These are phyloP conservation scores for Steatornis caripensis DNA, from an alignment of 2,113 vertebrate species.

Conservation along the genomic window DNA sequence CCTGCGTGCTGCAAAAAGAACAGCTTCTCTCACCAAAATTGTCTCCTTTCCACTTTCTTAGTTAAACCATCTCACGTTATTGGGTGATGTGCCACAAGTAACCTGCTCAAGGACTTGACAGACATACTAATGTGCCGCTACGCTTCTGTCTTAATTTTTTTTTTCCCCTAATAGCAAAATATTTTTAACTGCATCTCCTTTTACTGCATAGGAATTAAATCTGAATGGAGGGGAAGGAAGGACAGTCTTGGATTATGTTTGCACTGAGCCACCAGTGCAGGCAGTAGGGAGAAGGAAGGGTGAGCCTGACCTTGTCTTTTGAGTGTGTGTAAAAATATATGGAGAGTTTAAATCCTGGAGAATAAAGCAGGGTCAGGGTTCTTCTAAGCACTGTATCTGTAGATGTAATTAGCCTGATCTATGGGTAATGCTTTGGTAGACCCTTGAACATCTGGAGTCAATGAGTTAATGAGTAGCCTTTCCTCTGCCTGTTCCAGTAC, in stretches of 20 bases:
- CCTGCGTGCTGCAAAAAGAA: neutral
- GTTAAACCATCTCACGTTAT: neutral
- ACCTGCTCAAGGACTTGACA: neutral
- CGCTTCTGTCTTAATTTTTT: neutral
- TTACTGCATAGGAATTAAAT: neutral
- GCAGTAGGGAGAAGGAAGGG: neutral
- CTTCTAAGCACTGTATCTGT: neutral
- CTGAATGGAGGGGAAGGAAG: neutral
- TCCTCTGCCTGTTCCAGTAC: neutral
- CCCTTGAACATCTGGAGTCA: neutral
- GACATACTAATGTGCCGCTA: neutral
- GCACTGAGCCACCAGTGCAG: neutral
- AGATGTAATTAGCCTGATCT: neutral
- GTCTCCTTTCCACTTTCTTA: neutral
- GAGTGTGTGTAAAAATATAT: neutral
- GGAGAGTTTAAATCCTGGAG: neutral
- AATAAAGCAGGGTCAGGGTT: neutral
- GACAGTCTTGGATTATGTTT: neutral
- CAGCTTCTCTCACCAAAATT: neutral
- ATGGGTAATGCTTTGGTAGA: neutral
- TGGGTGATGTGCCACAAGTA: neutral
- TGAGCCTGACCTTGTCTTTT: constrained; percentile 1
- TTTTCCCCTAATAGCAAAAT: neutral
- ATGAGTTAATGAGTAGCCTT: neutral
- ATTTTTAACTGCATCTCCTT: neutral